Evolutionary conservation across 2,797 vertebrate species (phyloP), one percentile per base, ranked within the genome.

Genomic region (Bovichtus variegatus): DNA sequence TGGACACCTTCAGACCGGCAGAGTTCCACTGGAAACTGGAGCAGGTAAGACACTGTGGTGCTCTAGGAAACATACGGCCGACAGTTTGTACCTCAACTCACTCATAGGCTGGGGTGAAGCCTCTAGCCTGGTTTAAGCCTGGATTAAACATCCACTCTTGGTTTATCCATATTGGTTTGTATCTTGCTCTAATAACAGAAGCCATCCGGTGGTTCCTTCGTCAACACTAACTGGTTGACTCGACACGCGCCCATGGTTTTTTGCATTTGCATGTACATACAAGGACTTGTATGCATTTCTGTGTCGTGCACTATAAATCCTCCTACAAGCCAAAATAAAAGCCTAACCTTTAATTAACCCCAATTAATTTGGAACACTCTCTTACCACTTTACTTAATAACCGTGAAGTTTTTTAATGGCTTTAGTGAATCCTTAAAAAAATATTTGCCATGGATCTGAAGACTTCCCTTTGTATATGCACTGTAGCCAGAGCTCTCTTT

Each of bases 11-110:
- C 83, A 97, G 97, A 74, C 98, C 98, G 0, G 98, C 98, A 0
- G 98, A 99, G 91, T 99, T 98, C 92, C 98, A 99, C 94, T 99
- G 98, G 98, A 99, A 99, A 81, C 95, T 98, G 76, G 98, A 99
- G 82, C 98, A 99, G 97, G 98, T 99, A 92, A 57, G 84, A 15
- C 1, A 3, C 53, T 3, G 21, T 34, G 44, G 53, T 2, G 16
- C 9, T 13, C 16, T 7, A 18, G 34, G 44, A 50, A 36, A 43
- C 2, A 2, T 49, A 29, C 5, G 34, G 27, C 51, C 47, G 49
- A 75, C 50, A 38, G 41, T 67, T 60, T 27, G 25, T 58, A 46
- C 41, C 8, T 77, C 4, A 27, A 25, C 8, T 76, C 43, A 59
- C 19, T 63, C 21, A 16, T 0, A 21, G 34, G 78, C 6, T 4